phyloP scores from a whole-genome alignment of 2,797 vertebrate species.

The Tokudaia muenninki region DNA sequence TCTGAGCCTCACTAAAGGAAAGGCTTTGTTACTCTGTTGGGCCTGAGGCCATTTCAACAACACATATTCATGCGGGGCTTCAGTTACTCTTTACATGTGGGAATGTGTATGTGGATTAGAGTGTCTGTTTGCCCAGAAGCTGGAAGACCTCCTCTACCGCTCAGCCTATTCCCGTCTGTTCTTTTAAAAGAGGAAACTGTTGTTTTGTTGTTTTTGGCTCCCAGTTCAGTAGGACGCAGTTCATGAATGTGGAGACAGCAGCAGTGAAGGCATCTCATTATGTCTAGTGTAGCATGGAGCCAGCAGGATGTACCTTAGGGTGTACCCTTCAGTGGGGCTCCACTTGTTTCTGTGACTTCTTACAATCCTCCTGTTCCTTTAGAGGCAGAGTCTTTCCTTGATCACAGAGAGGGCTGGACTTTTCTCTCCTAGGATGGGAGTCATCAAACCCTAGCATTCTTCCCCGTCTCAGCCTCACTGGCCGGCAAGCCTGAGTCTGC shows the following conservation, averaged over 20 bases:
- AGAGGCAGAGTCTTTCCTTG: background rate
- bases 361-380: background rate
- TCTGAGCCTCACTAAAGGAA: background rate
- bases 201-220: background rate
- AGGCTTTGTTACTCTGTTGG: background rate
- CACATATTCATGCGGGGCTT: background rate
- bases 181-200: background rate
- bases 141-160: background rate
- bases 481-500: background rate
- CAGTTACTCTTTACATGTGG: background rate
- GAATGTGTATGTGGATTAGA: background rate
- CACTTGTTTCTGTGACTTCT: background rate
- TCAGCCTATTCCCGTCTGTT: background rate
- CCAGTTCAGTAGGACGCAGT: background rate
- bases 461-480: background rate
- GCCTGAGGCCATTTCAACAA: background rate
- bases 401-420: background rate
- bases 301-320: background rate
- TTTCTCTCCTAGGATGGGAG: background rate
- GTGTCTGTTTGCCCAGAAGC: background rate
- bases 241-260: background rate
- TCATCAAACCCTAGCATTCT: background rate
- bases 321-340: background rate
- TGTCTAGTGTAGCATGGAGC: background rate
- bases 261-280: background rate